These are phyloP conservation scores for Drosophila biarmipes DNA, from an alignment of 1,140 invertebrate species.

Conservation along the genomic window DNA sequence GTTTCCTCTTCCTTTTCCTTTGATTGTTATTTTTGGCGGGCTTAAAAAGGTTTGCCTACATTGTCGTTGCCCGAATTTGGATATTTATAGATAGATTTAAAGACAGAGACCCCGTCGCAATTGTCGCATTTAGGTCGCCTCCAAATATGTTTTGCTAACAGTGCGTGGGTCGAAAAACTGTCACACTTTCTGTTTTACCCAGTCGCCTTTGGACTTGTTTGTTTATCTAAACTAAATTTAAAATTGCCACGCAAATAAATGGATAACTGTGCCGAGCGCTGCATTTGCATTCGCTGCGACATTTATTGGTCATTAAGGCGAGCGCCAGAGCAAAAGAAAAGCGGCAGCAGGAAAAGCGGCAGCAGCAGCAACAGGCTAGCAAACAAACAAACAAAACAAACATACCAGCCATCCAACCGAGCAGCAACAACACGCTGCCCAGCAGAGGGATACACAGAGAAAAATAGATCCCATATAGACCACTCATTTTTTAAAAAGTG, in stretches of 20 bases:
- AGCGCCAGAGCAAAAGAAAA: slow-evolving; percentile 50
- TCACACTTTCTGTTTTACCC: slow-evolving; percentile 22
- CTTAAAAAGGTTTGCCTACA: slow-evolving; percentile 67
- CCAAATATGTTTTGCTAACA: slow-evolving; percentile 27
- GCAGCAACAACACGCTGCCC: slow-evolving; percentile 27
- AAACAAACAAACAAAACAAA: slow-evolving; percentile 30
- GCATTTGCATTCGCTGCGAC: slow-evolving; percentile 30
- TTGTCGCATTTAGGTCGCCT: slow-evolving; percentile 37
- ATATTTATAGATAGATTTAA: slow-evolving; percentile 55
- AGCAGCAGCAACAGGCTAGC: slow-evolving; percentile 15
- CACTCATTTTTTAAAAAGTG: too few species aligned
- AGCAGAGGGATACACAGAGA: slow-evolving; percentile 5
- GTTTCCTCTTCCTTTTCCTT: slow-evolving; percentile 17
- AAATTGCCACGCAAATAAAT: slow-evolving; percentile 48
- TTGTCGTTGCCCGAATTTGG: slow-evolving; percentile 43
- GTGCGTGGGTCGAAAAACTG: slow-evolving; percentile 38
- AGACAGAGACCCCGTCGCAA: slow-evolving; percentile 12
- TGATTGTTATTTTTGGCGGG: slow-evolving; percentile 48
- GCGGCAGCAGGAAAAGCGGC: slow-evolving; percentile 8
- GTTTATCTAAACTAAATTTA: slow-evolving; percentile 54
- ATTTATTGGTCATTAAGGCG: slow-evolving; percentile 68
- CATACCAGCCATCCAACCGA: slow-evolving; percentile 29
- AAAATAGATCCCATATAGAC: neutral
- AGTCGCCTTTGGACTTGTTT: slow-evolving; percentile 30
- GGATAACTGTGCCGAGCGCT: slow-evolving; percentile 37